phyloP scores from a whole-genome alignment of 2,797 vertebrate species.

The Poecilia wingei region DNA sequence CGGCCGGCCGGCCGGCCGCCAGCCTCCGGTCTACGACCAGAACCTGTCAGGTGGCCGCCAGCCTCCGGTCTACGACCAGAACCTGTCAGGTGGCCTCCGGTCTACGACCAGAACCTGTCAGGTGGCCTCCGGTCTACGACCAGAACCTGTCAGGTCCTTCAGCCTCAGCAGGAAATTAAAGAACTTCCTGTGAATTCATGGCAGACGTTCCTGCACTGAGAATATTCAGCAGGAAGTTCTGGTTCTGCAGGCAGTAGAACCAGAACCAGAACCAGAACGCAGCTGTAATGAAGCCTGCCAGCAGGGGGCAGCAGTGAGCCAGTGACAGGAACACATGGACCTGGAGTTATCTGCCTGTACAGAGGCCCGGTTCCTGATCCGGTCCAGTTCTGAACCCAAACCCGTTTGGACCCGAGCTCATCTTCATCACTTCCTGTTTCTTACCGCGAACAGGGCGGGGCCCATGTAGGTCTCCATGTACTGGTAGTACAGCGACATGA shows the following conservation, averaged over 20 bases:
- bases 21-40: too few relatives aligned
- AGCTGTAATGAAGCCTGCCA: background rate
- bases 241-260: background rate
- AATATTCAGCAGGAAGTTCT: background rate
- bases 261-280: too few relatives aligned
- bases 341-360: too few relatives aligned
- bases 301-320: background rate
- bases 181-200: background rate
- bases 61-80: too few relatives aligned
- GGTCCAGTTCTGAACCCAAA: background rate
- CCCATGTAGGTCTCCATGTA: constrained; percentile 99
- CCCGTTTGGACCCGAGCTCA: background rate
- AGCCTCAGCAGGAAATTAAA: background rate
- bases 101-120: too few relatives aligned
- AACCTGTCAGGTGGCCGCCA: too few relatives aligned
- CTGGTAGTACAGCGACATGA: constrained; percentile 98
- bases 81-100: too few relatives aligned
- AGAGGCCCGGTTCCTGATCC: background rate
- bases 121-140: too few relatives aligned
- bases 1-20: too few relatives aligned
- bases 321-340: too few relatives aligned
- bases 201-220: background rate
- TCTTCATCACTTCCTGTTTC: constrained; percentile 38
- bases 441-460: constrained; percentile 95
- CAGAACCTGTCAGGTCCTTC: background rate